These are phyloP conservation scores for Neogobius melanostomus DNA, from an alignment of 2,113 vertebrate species.

Conservation along the genomic window DNA sequence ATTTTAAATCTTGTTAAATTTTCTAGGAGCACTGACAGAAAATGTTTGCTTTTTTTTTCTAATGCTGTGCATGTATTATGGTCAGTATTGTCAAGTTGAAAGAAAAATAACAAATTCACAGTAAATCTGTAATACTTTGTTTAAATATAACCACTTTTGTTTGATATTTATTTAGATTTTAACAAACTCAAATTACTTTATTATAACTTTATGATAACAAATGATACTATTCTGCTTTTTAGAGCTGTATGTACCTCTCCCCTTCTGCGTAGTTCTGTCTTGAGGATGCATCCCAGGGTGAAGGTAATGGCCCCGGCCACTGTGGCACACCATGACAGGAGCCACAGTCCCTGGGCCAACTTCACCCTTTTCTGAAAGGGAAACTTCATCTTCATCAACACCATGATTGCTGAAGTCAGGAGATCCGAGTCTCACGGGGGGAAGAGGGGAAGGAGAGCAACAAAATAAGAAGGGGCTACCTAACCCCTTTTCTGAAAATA, in stretches of 20 bases:
- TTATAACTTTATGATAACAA: neutral
- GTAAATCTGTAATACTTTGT: neutral
- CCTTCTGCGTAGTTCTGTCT: constrained; percentile 79
- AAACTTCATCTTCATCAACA: constrained; percentile 82
- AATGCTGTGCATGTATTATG: neutral
- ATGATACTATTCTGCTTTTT: neutral
- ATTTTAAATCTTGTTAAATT: neutral
- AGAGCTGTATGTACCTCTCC: constrained; percentile 70
- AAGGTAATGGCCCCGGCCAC: constrained; percentile 77
- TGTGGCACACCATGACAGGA: constrained; percentile 80
- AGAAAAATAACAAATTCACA: neutral
- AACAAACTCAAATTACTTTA: neutral
- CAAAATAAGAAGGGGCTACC: constrained; percentile 27
- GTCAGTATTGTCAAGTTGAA: neutral
- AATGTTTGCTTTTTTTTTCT: neutral
- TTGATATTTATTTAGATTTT: neutral
- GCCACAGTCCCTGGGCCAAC: constrained; percentile 83
- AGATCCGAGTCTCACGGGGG: constrained; percentile 40
- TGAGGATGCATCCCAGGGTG: constrained; percentile 80
- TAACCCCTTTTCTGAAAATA: constrained; percentile 37
- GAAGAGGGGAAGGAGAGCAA: constrained; percentile 60
- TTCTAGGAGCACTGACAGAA: neutral
- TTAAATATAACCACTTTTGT: neutral
- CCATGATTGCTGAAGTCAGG: constrained; percentile 70
- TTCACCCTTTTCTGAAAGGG: constrained; percentile 81